Evolutionary conservation across 1,140 invertebrate species (phyloP), one percentile per base, ranked within the genome.

Genomic region (Drosophila persimilis): DNA sequence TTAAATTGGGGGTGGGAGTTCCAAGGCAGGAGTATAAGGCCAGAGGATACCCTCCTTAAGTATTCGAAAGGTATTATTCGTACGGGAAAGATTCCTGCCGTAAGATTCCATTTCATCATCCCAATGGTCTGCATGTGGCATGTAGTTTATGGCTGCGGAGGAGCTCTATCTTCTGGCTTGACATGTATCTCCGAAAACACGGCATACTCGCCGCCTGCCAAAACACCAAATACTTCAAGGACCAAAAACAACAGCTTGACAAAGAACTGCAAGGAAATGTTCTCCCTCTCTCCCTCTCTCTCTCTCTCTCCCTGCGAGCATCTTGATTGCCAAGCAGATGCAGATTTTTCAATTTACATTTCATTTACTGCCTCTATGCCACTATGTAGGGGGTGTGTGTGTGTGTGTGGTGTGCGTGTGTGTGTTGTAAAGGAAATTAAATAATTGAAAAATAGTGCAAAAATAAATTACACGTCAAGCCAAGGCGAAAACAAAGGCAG

Each of bases 341-440:
- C 65, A 80, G 63, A 80, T 61, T 84, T 85, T 85, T 76, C 72
- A 80, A 84, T 84, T 84, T 85, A 80, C 80, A 84, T 84, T 85
- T 85, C 66, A 80, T 75, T 79, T 50, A 70, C 39, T 62, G 51
- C 43, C 46, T 73, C 29, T 47, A 43, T 64, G 70, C 15, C 39
- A 24, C 20, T 22, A 35, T 53, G 51, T 20, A 20, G 1, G 20
- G 20, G 20, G 17, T 44, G 11, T 29, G 22, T 44, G 53, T 51
- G 51, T 54, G 44, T 29, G 29, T 59, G 47, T 15, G 6, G 17
- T 1, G 17, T 41, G 39, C 5, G 29, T 61, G 58, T 51, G 59
- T 57, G 47, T 52, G 20, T 63, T 29, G 70, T n/a, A 61, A 17
- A 75, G 72, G 55, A 75, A 75, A 76, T 75, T 75, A 70, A 70